phyloP scores from a whole-genome alignment of 2,888 invertebrate species.

The Phlogophora meticulosa region DNA sequence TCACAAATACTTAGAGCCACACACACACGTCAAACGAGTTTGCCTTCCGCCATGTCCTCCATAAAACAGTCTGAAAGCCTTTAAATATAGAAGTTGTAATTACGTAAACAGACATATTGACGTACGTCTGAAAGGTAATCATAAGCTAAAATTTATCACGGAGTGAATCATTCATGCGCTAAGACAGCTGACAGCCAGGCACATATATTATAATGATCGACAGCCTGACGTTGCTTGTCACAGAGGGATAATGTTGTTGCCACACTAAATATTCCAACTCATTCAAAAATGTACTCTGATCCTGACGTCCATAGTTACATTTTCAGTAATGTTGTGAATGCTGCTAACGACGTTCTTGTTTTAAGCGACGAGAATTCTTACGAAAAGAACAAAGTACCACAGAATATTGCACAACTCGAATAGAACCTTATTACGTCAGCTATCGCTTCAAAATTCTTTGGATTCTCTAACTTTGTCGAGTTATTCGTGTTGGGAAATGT shows the following conservation, averaged over 20 bases:
- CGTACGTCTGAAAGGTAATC: constrained; percentile 90
- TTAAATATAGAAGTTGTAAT: constrained; percentile 85
- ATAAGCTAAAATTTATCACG: constrained; percentile 91
- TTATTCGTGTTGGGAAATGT: constrained; percentile 80
- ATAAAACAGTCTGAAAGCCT: constrained; percentile 83
- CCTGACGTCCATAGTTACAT: constrained; percentile 52
- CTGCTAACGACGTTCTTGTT: constrained; percentile 76
- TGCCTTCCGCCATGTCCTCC: constrained; percentile 81
- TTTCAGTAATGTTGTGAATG: constrained; percentile 46
- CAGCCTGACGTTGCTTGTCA: constrained; percentile 90
- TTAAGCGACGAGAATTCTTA: constrained; percentile 79
- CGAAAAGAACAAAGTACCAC: constrained; percentile 88
- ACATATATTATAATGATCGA: constrained; percentile 91
- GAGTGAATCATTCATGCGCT: constrained; percentile 90
- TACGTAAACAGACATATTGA: constrained; percentile 90
- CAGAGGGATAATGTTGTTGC: constrained; percentile 90
- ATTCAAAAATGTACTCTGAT: constrained; percentile 65
- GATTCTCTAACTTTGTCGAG: constrained; percentile 73
- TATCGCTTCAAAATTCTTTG: constrained; percentile 76
- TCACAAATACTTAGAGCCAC: constrained; percentile 78
- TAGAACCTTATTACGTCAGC: constrained; percentile 74
- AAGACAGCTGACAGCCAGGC: constrained; percentile 90
- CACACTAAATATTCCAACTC: constrained; percentile 72
- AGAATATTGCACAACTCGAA: constrained; percentile 72
- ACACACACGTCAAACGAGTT: constrained; percentile 78